phyloP scores from a whole-genome alignment of 35 echinoderm and acorn worm species.

The Antedon bifida region DNA sequence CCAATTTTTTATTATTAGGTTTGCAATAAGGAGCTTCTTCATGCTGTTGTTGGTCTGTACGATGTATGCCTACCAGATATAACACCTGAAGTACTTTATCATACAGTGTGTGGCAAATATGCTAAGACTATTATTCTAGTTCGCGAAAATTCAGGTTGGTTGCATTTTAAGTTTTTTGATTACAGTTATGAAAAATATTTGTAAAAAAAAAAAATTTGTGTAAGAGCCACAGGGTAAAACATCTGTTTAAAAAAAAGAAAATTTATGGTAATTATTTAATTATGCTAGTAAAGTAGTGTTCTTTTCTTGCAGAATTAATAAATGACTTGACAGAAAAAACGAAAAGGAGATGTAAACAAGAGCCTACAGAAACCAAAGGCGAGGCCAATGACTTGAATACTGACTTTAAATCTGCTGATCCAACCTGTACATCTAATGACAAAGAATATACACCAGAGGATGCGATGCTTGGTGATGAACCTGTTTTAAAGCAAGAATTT shows the following conservation, averaged over 20 bases:
- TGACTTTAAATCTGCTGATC: too few relatives aligned
- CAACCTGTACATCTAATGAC: too few relatives aligned
- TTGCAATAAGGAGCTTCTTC: conserved; percentile 68
- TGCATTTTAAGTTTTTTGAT: too few relatives aligned
- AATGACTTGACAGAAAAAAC: background rate
- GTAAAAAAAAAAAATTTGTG: too few relatives aligned
- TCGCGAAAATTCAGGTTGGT: conserved; percentile 52
- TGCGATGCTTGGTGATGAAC: too few relatives aligned
- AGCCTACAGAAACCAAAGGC: background rate
- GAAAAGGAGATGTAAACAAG: background rate
- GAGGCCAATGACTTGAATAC: background rate
- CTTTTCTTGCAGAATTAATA: background rate
- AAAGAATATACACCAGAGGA: too few relatives aligned
- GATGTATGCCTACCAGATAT: conserved; percentile 86
- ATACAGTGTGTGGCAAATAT: conserved; percentile 83
- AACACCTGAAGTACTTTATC: conserved; percentile 83
- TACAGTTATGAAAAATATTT: background rate
- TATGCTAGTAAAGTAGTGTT: too few relatives aligned
- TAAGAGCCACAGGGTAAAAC: too few relatives aligned
- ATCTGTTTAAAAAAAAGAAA: too few relatives aligned
- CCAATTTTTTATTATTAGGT: too few relatives aligned
- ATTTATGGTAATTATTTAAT: too few relatives aligned
- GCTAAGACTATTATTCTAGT: conserved; percentile 55
- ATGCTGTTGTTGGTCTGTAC: conserved; percentile 75
- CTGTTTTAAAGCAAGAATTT: too few relatives aligned